phyloP scores from a whole-genome alignment of 2,797 vertebrate genomes.

The Chloroceryle inda region DNA sequence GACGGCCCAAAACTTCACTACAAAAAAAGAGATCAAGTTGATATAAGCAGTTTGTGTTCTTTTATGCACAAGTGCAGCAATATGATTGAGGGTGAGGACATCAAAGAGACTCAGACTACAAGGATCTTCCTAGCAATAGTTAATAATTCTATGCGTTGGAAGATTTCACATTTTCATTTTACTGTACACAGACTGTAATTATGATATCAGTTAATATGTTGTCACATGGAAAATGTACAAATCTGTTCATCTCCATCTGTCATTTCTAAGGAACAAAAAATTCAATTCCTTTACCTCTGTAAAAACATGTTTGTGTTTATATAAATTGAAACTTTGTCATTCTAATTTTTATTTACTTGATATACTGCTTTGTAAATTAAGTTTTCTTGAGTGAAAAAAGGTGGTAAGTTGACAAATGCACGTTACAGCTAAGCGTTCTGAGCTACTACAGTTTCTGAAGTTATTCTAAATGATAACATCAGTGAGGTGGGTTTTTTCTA shows the following conservation, averaged over 20 bases:
- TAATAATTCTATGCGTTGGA: background rate
- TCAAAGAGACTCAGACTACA: background rate
- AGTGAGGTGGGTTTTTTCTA: background rate
- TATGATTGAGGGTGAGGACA: too few species aligned
- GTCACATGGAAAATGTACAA: fast-evolving
- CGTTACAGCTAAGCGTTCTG: background rate
- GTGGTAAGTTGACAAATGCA: background rate
- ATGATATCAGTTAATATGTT: background rate
- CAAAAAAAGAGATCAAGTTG: background rate
- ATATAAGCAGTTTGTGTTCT: background rate
- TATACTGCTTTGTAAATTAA: background rate
- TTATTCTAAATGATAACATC: background rate
- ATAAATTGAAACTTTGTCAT: background rate
- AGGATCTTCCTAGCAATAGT: background rate
- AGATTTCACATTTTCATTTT: background rate
- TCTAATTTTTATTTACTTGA: background rate
- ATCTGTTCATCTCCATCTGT: background rate
- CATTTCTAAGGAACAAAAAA: background rate
- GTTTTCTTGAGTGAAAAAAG: background rate
- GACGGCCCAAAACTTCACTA: background rate
- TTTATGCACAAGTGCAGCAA: background rate
- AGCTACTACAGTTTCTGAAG: background rate
- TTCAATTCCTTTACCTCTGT: background rate
- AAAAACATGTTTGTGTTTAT: background rate
- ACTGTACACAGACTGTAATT: background rate